Base-by-base conservation (phyloP, 2,797 vertebrate species). In the Nyctibius grandis region DNA sequence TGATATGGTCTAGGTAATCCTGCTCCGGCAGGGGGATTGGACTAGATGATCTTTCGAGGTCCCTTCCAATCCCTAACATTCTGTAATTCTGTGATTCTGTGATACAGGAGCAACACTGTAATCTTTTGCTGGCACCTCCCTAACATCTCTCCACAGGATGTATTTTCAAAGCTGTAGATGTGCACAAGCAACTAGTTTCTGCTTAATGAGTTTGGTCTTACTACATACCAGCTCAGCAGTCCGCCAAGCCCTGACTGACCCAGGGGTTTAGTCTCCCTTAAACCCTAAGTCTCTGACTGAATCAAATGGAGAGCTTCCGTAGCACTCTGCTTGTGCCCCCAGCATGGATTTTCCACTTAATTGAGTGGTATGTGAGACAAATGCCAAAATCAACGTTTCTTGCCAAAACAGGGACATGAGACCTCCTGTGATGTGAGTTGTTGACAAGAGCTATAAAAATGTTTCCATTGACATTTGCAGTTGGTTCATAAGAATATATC, bases 381-480 rank as follows among this genome's bases (percentile, higher is more conserved):
- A 89, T 88, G 65, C 72, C 92, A 93, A 93, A 92, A 83, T 75
- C 91, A 76, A 83, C 10, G 8, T 89, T 92, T 96, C 67, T 76
- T 93, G 59, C 69, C 78, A 86, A 87, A 96, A 96, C 21, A 83
- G 12, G 44, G 65, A 60, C 45, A 51, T 53, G 34, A 83, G 73
- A 83, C 72, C 51, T 95, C 76, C 85, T 85, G 65, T 73, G 68
- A 79, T 56, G 60, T 81, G 45, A 5, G 50, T 11, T 95, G 84
- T 79, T 93, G 89, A 91, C 83, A 84, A 94, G 42, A 91, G 75
- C 83, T 94, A 76, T 74, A 77, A 78, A 93, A 96, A 93, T 86
- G 50, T 79, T 92, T 95, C 51, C 75, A 65, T 86, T 81, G 78
- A 64, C 45, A 61, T 50, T 77, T 82, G n/a, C 42, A 92, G 36